phyloP scores from a whole-genome alignment of 2,797 vertebrate genomes.

The Notolabrus celidotus region DNA sequence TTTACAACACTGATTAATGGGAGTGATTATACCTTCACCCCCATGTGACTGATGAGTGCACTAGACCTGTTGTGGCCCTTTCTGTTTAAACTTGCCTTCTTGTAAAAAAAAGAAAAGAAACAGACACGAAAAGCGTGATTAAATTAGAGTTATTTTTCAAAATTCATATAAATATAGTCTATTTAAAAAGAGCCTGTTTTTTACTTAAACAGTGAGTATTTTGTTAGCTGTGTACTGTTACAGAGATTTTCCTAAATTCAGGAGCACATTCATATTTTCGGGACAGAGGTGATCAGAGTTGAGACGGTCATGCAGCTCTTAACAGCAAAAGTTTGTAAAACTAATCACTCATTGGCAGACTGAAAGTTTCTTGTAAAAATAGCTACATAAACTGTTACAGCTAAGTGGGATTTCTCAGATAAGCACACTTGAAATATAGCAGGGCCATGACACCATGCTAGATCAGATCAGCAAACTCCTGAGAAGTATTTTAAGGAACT shows the following conservation, averaged over 20 bases:
- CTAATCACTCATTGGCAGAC: constrained; percentile 19
- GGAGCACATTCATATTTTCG: constrained; percentile 36
- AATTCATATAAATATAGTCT: constrained; percentile 62
- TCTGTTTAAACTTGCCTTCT: constrained; percentile 75
- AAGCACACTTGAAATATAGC: constrained; percentile 20
- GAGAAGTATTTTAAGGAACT: constrained; percentile 32
- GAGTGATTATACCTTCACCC: constrained; percentile 25
- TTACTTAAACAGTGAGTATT: constrained; percentile 60
- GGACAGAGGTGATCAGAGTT: constrained; percentile 26
- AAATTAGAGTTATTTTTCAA: constrained; percentile 76
- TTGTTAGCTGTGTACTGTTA: constrained; percentile 59
- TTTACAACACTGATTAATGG: constrained; percentile 52
- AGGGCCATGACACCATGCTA: constrained; percentile 25
- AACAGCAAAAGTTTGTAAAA: constrained; percentile 6
- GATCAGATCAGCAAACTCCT: constrained; percentile 11
- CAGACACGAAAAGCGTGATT: constrained; percentile 29
- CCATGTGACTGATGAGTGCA: constrained; percentile 76
- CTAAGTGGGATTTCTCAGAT: constrained; percentile 20
- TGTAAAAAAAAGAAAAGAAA: constrained; percentile 49
- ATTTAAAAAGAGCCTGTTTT: constrained; percentile 67
- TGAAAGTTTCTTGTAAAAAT: constrained; percentile 17
- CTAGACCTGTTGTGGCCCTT: constrained; percentile 69
- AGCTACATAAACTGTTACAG: background rate
- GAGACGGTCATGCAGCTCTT: constrained; percentile 20
- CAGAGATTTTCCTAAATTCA: constrained; percentile 42